phyloP scores from a whole-genome alignment of 2,888 invertebrate species.

The Xanthia togata region DNA sequence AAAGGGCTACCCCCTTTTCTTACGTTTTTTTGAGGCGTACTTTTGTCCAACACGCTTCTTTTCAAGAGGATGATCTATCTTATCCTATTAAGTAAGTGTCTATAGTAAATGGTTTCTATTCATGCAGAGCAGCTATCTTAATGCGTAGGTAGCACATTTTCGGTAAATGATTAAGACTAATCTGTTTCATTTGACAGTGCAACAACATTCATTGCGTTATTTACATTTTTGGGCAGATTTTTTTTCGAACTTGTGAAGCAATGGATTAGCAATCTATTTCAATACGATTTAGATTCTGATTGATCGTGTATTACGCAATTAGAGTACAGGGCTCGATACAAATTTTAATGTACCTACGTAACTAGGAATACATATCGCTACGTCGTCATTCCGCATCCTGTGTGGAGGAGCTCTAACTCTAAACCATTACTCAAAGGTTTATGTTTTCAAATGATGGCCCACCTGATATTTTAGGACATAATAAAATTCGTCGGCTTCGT shows the following conservation, averaged over 20 bases:
- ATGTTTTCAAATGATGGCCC: conserved; percentile 35
- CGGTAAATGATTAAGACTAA: no score
- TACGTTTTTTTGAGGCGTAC: no score
- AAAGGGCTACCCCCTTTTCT: no score
- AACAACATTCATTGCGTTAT: no score
- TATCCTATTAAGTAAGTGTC: not conserved
- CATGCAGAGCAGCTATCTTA: not conserved
- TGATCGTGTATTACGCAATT: no score
- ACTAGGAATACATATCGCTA: not conserved
- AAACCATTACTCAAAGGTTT: conserved; percentile 39
- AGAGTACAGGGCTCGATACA: not conserved
- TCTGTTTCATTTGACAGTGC: no score
- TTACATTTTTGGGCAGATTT: no score
- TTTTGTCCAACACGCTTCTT: not conserved
- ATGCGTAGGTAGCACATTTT: no score
- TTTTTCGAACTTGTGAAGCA: no score
- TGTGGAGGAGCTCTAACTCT: conserved; percentile 3
- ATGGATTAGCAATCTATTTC: no score
- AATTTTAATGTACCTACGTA: not conserved
- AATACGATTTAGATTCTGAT: no score
- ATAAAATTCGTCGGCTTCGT: conserved; percentile 35
- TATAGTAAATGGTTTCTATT: not conserved
- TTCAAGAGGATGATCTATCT: not conserved
- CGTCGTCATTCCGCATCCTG: not conserved
- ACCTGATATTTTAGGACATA: conserved; percentile 46